These are phyloP conservation scores for Cerceris ruficornis DNA, from an alignment of 2,888 invertebrate genomes.

Conservation along the genomic window DNA sequence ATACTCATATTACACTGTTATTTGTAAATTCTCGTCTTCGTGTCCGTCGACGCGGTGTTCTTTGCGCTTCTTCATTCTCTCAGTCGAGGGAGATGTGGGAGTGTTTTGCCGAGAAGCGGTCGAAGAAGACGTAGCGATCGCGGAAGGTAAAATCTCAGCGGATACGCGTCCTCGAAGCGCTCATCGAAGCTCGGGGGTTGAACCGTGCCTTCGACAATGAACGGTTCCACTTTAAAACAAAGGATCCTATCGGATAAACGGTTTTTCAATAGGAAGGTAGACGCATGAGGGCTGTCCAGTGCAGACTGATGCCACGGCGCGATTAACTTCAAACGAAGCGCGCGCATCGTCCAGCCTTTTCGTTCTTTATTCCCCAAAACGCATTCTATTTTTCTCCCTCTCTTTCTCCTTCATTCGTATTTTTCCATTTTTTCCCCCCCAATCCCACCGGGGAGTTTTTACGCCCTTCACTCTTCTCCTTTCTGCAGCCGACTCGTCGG, in stretches of 20 bases:
- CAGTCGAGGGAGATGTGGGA: neutral
- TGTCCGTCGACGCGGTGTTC: neutral
- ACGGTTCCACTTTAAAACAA: slow-evolving; percentile 81
- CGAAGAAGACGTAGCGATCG: neutral
- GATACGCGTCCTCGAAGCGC: slow-evolving; percentile 41
- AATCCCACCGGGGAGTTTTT: slow-evolving; percentile 1
- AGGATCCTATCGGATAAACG: slow-evolving; percentile 76
- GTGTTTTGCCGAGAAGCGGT: neutral
- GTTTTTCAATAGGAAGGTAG: slow-evolving; percentile 78
- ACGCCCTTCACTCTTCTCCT: slow-evolving; percentile 6
- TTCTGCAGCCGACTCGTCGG: slow-evolving; percentile 22
- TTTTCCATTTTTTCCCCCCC: neutral
- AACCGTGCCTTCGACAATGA: slow-evolving; percentile 74
- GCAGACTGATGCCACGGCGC: slow-evolving; percentile 79
- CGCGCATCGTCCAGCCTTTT: slow-evolving; percentile 68
- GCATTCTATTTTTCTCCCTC: slow-evolving; percentile 20
- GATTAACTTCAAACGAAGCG: slow-evolving; percentile 79
- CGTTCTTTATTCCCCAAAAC: slow-evolving; percentile 55
- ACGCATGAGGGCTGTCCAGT: slow-evolving; percentile 81
- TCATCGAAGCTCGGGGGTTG: slow-evolving; percentile 31
- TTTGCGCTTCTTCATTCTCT: neutral
- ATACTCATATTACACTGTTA: neutral
- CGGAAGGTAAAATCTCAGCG: slow-evolving; percentile 20
- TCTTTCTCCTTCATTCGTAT: neutral
- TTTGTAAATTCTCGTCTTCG: no score